Percentiles rank a stretch among this genome's conserved stretches.
Evolutionary conservation across 2,797 vertebrate species (phyloP).

Genomic region (Tapera naevia): DNA sequence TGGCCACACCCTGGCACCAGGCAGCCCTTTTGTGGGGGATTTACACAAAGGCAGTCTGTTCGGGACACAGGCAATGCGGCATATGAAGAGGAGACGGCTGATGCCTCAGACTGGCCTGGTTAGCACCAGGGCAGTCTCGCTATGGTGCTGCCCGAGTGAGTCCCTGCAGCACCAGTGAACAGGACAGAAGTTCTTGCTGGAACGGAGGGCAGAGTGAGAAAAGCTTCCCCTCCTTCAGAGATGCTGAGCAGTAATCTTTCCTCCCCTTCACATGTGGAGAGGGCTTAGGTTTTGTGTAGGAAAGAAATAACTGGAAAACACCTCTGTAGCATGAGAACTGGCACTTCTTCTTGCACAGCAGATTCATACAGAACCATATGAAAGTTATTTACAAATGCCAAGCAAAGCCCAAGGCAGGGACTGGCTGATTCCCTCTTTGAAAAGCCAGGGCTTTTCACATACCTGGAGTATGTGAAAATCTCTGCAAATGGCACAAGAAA

Average conservation of each 20-base stretch:
- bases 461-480: neutral
- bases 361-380: neutral
- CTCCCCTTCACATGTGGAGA: rapidly evolving
- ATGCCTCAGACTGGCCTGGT: neutral
- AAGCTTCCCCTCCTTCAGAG: neutral
- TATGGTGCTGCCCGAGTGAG: rapidly evolving
- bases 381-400: neutral
- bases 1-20: neutral
- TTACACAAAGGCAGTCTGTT: neutral
- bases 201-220: neutral
- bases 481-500: neutral
- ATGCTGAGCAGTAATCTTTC: neutral
- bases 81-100: neutral
- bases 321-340: neutral
- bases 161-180: rapidly evolving
- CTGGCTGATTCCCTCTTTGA: neutral
- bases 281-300: neutral
- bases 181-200: neutral
- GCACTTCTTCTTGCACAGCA: neutral
- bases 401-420: neutral
- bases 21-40: too few relatives aligned
- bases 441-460: neutral
- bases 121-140: rapidly evolving
- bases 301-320: neutral
- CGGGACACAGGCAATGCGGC: neutral